These are phyloP conservation scores for Heliconius hewitsoni DNA, from an alignment of 1,140 invertebrate species.

Conservation along the genomic window DNA sequence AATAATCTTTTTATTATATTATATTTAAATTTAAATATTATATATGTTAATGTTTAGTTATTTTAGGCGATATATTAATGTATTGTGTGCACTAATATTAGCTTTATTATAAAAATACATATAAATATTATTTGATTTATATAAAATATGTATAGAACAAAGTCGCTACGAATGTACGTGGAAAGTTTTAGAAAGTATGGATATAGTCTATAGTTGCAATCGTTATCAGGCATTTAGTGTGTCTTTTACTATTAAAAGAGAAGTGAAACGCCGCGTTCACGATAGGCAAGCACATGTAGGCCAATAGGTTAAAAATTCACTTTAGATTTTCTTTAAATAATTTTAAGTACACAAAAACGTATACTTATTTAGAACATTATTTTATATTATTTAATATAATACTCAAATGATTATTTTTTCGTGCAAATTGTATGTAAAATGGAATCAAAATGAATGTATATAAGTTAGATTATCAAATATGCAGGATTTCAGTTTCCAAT, in stretches of 20 bases:
- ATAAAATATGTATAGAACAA: conserved; percentile 6
- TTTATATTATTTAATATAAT: too few species aligned
- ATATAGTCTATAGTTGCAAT: conserved; percentile 35
- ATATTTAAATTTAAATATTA: background rate
- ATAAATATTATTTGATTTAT: background rate
- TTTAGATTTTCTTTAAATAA: background rate
- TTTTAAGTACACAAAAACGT: background rate
- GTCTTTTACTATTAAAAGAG: conserved; percentile 36
- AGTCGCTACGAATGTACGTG: conserved; percentile 18
- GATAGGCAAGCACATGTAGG: conserved; percentile 3
- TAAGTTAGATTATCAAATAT: background rate
- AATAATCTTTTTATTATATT: background rate
- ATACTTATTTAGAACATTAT: background rate
- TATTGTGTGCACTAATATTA: conserved; percentile 16
- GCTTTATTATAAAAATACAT: background rate
- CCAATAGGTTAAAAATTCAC: background rate
- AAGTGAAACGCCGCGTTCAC: conserved; percentile 40
- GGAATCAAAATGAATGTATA: background rate
- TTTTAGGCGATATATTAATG: background rate
- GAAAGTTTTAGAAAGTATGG: conserved; percentile 24
- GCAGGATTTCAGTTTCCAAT: background rate
- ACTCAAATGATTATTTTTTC: background rate
- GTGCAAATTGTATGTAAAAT: background rate
- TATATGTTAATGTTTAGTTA: conserved; percentile 3
- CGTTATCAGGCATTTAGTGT: conserved; percentile 43